Evolutionary conservation across 2,113 vertebrate species (phyloP).

Genomic region (Paralichthys olivaceus): DNA sequence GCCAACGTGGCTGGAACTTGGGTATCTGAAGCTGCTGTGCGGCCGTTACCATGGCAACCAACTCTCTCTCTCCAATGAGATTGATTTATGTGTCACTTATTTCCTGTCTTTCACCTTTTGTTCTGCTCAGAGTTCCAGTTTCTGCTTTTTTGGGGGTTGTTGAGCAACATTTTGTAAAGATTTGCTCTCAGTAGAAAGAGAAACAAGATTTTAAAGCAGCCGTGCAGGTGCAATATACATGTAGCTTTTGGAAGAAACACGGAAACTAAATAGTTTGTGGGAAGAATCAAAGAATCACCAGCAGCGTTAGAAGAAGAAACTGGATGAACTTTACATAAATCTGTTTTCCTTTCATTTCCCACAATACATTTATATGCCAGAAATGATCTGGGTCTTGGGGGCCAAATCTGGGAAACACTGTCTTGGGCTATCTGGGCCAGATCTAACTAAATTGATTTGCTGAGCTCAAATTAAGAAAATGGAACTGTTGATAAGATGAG

Average conservation of each 20-base stretch:
- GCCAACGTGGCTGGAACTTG: constrained; percentile 59
- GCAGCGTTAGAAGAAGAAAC: no score
- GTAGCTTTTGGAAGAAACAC: no score
- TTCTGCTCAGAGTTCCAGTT: not conserved
- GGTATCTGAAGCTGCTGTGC: constrained; percentile 29
- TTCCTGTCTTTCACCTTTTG: constrained; percentile 8
- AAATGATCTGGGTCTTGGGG: not conserved
- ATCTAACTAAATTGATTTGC: not conserved
- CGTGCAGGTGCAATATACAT: no score
- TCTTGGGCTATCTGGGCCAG: no score
- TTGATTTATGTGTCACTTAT: constrained; percentile 20
- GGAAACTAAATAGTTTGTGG: no score
- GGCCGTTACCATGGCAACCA: constrained; percentile 61
- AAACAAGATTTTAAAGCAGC: not conserved
- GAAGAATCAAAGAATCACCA: no score
- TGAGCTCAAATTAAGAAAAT: constrained; percentile 9
- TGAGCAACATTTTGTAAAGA: not conserved
- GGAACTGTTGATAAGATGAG: not conserved
- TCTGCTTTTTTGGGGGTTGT: not conserved
- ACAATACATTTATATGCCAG: no score
- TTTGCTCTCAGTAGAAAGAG: not conserved
- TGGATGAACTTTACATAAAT: no score
- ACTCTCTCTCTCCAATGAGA: constrained; percentile 5
- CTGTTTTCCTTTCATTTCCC: no score
- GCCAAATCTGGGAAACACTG: no score